These are phyloP conservation scores for Sebastes miniatus DNA, from an alignment of 2,797 vertebrate genomes.

Conservation along the genomic window DNA sequence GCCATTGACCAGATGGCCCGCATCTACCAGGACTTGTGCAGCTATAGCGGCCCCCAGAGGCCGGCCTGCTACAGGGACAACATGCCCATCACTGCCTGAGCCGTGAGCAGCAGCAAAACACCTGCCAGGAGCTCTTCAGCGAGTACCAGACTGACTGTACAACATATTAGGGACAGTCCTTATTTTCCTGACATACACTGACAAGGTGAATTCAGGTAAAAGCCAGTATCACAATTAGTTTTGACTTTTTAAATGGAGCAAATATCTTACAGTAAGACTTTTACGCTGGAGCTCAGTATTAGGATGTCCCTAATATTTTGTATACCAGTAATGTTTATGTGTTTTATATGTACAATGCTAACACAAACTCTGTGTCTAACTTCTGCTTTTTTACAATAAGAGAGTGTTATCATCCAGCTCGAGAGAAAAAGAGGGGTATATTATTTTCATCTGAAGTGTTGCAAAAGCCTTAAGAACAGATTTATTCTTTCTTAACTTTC, in stretches of 20 bases:
- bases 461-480: neutral
- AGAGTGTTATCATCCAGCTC: neutral
- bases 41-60: slow-evolving; percentile 79
- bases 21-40: slow-evolving; percentile 92
- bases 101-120: slow-evolving; percentile 24
- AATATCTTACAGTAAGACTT: slow-evolving; percentile 4
- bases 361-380: slow-evolving; percentile 1
- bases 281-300: neutral
- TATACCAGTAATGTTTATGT: neutral
- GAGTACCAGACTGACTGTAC: neutral
- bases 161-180: slow-evolving; percentile 7
- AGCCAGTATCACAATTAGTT: neutral
- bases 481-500: neutral
- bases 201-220: neutral
- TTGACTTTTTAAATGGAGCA: neutral
- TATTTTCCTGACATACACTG: neutral
- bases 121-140: slow-evolving; percentile 6
- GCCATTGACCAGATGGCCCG: slow-evolving; percentile 89
- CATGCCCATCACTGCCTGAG: slow-evolving; percentile 86
- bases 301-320: neutral
- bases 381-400: slow-evolving; percentile 7
- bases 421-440: neutral
- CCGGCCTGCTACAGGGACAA: slow-evolving; percentile 82
- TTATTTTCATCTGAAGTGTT: neutral
- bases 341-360: neutral